Conservation (phyloP, 2,888 invertebrate genomes). For the Stenchaetothrips biformis region DNA sequence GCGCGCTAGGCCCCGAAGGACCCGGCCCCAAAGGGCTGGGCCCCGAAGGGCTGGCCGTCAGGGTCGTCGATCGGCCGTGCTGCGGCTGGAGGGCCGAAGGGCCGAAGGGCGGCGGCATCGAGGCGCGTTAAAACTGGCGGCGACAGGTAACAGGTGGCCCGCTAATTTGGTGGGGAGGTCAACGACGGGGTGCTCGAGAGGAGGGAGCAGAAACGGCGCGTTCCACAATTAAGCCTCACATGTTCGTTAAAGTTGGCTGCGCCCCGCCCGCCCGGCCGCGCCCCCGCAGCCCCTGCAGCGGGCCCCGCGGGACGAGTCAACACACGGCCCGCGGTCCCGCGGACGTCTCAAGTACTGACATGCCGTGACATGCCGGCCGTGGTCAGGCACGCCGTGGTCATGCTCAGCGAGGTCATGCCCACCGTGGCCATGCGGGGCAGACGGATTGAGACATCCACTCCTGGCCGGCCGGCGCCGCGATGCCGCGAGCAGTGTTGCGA, state of each 20-base stretch:
- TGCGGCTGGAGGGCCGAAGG: too few relatives aligned
- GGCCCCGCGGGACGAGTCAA: not conserved
- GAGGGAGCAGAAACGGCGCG: not conserved
- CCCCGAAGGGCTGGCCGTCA: not conserved
- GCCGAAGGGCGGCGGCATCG: too few relatives aligned
- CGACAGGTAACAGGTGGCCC: too few relatives aligned
- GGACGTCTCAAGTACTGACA: not conserved
- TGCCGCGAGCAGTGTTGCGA: not conserved
- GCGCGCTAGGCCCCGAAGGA: not conserved
- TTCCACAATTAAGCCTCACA: constrained; percentile 19
- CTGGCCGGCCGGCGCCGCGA: not conserved
- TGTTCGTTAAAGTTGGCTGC: not conserved
- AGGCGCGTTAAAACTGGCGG: too few relatives aligned
- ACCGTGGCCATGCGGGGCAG: not conserved
- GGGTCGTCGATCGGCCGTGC: not conserved
- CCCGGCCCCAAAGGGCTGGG: not conserved
- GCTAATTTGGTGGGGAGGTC: too few relatives aligned
- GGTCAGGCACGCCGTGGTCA: not conserved
- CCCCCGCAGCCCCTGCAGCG: too few relatives aligned
- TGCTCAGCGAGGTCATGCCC: not conserved
- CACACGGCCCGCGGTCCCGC: not conserved
- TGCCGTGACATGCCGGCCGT: not conserved
- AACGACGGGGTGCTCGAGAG: too few relatives aligned
- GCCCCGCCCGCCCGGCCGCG: not conserved
- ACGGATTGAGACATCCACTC: constrained; percentile 16